Conservation (phyloP, 2,888 invertebrate genomes). For the Caenorhabditis macrosperma region DNA sequence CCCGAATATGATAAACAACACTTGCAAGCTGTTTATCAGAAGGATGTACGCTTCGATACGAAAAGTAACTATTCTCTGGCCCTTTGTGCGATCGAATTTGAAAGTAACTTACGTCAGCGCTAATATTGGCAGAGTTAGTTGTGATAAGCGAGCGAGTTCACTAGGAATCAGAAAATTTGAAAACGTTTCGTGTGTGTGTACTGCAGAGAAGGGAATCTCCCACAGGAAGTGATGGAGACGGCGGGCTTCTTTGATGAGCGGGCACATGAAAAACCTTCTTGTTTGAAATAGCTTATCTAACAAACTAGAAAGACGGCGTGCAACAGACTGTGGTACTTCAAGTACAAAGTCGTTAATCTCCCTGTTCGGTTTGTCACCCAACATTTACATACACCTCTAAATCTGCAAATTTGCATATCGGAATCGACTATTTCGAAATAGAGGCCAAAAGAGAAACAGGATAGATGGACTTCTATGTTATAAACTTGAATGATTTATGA, state of each 20-base stretch:
- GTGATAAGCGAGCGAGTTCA: constrained; percentile 29
- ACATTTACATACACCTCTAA: constrained; percentile 36
- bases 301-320: not conserved
- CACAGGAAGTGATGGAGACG: not conserved
- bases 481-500: constrained; percentile 51
- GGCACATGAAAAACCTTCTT: not conserved
- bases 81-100: not conserved
- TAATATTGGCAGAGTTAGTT: not conserved
- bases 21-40: constrained; percentile 13
- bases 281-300: not conserved
- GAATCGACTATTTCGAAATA: constrained; percentile 9
- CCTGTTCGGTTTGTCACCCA: constrained; percentile 17
- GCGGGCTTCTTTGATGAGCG: not conserved
- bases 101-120: constrained; percentile 23
- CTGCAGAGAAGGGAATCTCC: not conserved
- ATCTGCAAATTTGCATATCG: constrained; percentile 30
- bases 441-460: not conserved
- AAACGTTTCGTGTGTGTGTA: not conserved
- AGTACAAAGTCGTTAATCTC: constrained; percentile 29
- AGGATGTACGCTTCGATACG: not conserved
- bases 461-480: constrained; percentile 1
- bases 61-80: constrained; percentile 33
- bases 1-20: constrained; percentile 17
- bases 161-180: constrained; percentile 7
- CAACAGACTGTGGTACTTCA: not conserved